Evolutionary conservation across 2,888 invertebrate species (phyloP), one percentile per base, ranked within the genome.

Genomic region (Leptinotarsa peninsularis): DNA sequence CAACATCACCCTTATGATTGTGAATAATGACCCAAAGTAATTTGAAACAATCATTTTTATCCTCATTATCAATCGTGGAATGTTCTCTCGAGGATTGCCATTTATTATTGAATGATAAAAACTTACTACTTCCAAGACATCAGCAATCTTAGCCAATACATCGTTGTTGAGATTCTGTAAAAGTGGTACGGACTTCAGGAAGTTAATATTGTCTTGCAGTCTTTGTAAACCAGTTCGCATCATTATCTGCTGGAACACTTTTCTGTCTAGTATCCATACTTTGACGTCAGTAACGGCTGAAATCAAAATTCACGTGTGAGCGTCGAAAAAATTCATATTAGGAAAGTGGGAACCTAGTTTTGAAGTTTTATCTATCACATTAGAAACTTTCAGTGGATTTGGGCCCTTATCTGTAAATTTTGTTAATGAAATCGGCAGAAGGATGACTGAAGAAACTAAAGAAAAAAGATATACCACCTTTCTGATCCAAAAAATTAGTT

Each of bases 231-330:
- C 93, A 0, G 93, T 93, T 76, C 92, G 90, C 89, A 93, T 92
- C 93, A 94, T 94, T 49, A 93, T 93, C 78, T 91, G 90, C 85
- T 94, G 93, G 87, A 93, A 94, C 17, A 92, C 91, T 77, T 91
- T 88, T 70, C 93, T 87, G 84, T 94, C 93, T 83, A 94, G 87
- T 49, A 92, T 92, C 94, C 94, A 94, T 75, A 93, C 91, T 83
- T 91, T 90, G 52, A 92, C 91, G 82, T 91, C 90, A 2, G 89
- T 89, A 68, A 92, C 87, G 43, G 93, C 93, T 93, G 86, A 73
- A 86, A 88, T 43, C 10, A 43, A 43, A 10, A 43, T 43, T 43
- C 43, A 43, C 43, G 3, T 13, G 10, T 10, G 0, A 43, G 43
- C 13, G 43, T 43, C 10, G 10, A 43, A 43, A 43, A 33, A 33